phyloP scores from a whole-genome alignment of 2,888 invertebrate species.

The Gonocerus acuteangulatus region DNA sequence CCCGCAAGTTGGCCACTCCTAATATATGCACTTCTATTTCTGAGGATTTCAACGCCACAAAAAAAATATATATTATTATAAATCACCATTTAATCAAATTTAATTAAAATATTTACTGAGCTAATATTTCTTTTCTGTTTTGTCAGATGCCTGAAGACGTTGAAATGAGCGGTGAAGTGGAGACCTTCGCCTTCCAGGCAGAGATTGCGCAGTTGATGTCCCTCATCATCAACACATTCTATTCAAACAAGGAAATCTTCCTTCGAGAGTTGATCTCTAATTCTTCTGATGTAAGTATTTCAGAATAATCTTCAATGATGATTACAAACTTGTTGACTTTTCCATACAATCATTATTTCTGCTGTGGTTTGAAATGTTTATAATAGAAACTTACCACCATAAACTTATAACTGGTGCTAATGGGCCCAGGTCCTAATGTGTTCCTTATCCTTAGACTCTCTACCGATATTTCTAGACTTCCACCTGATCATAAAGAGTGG shows the following conservation, averaged over 20 bases:
- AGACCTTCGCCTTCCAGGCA: conserved; percentile 99
- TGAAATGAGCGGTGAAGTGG: conserved; percentile 54
- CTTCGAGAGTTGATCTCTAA: conserved; percentile 98
- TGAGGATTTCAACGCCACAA: too few species aligned
- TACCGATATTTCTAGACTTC: too few species aligned
- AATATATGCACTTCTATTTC: too few species aligned
- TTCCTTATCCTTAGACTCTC: too few species aligned
- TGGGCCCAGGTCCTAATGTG: too few species aligned
- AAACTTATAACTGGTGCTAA: too few species aligned
- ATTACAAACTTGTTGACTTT: neutral
- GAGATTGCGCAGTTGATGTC: conserved; percentile 99
- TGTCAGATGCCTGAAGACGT: conserved; percentile 72
- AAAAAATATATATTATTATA: too few species aligned
- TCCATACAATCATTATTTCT: neutral
- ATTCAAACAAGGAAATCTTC: conserved; percentile 99
- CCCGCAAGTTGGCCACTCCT: too few species aligned
- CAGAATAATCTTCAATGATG: too few species aligned
- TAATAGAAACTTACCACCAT: neutral
- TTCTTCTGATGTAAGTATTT: conserved; percentile 71
- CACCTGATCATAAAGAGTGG: too few species aligned
- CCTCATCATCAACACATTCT: conserved; percentile 99
- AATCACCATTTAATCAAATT: too few species aligned
- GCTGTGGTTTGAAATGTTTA: neutral
- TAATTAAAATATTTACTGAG: too few species aligned
- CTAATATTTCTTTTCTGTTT: neutral